Percentiles rank a stretch among this genome's conserved stretches.
phyloP scores from a whole-genome alignment of 1,140 invertebrate genomes.

The Plectrocnemia conspersa region DNA sequence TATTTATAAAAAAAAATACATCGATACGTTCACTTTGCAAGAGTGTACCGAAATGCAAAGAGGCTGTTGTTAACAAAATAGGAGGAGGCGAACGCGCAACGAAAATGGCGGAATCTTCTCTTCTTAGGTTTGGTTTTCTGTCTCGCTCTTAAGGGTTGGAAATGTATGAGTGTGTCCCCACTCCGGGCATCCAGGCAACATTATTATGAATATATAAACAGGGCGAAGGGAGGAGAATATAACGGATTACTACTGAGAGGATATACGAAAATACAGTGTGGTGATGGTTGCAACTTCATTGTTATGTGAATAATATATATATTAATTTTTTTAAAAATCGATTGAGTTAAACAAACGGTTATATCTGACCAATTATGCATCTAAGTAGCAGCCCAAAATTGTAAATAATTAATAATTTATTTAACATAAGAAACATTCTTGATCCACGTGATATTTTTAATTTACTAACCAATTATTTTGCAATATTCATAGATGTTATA shows the following conservation, averaged over 20 bases:
- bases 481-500: no score
- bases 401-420: no score
- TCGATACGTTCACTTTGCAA: neutral
- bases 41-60: conserved; percentile 23
- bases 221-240: conserved; percentile 15
- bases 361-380: no score
- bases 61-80: neutral
- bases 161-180: neutral
- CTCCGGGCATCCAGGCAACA: neutral
- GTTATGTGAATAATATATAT: no score
- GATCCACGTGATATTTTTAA: no score
- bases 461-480: no score
- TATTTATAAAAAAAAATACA: no score
- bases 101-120: conserved; percentile 21
- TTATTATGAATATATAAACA: conserved; percentile 23
- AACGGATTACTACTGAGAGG: conserved; percentile 7
- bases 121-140: neutral
- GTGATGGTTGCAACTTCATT: no score
- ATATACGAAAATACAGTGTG: neutral
- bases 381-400: no score
- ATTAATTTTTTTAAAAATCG: no score
- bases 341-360: no score
- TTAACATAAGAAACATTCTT: no score
- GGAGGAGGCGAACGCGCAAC: conserved; percentile 7
- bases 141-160: conserved; percentile 5